Conservation (phyloP, 2,888 invertebrate species). For the Drosophila testacea region DNA sequence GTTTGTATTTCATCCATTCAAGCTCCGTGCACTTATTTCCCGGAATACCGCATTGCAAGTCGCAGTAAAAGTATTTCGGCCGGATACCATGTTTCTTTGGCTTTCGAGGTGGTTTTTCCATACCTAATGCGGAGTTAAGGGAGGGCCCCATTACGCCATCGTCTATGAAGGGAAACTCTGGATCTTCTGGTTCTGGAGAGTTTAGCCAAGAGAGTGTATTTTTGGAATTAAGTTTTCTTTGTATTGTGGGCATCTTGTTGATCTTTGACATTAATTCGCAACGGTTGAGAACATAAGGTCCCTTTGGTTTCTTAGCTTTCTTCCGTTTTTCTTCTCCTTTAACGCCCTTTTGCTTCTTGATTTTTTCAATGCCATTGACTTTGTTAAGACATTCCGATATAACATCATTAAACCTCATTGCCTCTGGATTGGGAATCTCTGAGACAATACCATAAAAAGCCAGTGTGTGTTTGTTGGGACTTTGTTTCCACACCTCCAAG, state of each 20-base stretch:
- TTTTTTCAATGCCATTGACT: conserved; percentile 30
- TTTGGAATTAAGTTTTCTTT: conserved; percentile 24
- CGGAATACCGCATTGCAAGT: conserved; percentile 25
- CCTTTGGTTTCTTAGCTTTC: conserved; percentile 29
- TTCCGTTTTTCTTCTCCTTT: background rate
- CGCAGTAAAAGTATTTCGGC: conserved; percentile 39
- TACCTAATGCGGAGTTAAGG: conserved; percentile 22
- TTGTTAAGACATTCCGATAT: conserved; percentile 43
- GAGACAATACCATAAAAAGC: conserved; percentile 48
- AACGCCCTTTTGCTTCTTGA: background rate
- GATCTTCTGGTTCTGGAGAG: conserved; percentile 29
- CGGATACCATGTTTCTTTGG: conserved; percentile 45
- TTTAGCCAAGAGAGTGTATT: conserved; percentile 38
- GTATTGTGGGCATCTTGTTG: conserved; percentile 53
- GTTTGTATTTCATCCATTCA: conserved; percentile 54
- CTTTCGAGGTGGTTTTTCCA: conserved; percentile 22
- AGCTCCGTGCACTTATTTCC: conserved; percentile 51
- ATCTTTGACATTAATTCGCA: conserved; percentile 29
- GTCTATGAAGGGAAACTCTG: conserved; percentile 32
- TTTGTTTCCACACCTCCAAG: conserved; percentile 49
- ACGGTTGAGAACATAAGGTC: conserved; percentile 55
- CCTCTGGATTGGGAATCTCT: conserved; percentile 13
- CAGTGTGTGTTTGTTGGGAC: conserved; percentile 55
- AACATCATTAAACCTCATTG: conserved; percentile 31
- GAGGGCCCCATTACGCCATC: background rate